A percentile compares a stretch with the other conserved stretches of the same genome.
Evolutionary conservation across 2,797 vertebrate genomes (phyloP).

Genomic region (Epinephelus malabaricus): DNA sequence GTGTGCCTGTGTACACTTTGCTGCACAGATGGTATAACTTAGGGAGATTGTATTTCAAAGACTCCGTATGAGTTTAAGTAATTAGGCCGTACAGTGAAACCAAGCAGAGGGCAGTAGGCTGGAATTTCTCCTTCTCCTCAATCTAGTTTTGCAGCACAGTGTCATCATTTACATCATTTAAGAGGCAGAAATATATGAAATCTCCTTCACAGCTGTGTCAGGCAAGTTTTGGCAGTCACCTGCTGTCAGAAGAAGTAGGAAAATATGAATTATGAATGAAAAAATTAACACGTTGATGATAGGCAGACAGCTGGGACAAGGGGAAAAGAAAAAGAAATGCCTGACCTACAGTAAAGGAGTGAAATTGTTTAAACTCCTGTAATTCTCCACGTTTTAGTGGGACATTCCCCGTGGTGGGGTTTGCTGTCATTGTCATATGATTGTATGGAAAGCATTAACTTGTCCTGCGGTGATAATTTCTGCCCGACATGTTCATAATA

Average conservation of each 20-base stretch:
- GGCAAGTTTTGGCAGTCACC: constrained; percentile 73
- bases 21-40: constrained; percentile 73
- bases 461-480: constrained; percentile 90
- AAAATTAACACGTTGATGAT: constrained; percentile 71
- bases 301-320: constrained; percentile 60
- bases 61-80: constrained; percentile 68
- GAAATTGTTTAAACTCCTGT: constrained; percentile 66
- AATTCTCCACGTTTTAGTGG: constrained; percentile 62
- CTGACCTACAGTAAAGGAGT: constrained; percentile 63
- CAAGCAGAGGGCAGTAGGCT: constrained; percentile 70
- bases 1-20: constrained; percentile 68
- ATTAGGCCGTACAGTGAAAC: constrained; percentile 75
- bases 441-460: constrained; percentile 84
- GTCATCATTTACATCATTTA: constrained; percentile 78
- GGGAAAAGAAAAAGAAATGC: constrained; percentile 23
- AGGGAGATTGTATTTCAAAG: constrained; percentile 80
- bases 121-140: constrained; percentile 50
- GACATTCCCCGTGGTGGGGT: constrained; percentile 59
- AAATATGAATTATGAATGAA: constrained; percentile 79
- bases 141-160: constrained; percentile 72
- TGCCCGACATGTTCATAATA: constrained; percentile 86
- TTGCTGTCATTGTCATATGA: constrained; percentile 72
- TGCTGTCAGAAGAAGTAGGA: constrained; percentile 63
- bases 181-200: constrained; percentile 68
- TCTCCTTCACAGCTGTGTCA: constrained; percentile 66